phyloP scores from a whole-genome alignment of 2,888 invertebrate species.

The Parascotia fuliginaria region DNA sequence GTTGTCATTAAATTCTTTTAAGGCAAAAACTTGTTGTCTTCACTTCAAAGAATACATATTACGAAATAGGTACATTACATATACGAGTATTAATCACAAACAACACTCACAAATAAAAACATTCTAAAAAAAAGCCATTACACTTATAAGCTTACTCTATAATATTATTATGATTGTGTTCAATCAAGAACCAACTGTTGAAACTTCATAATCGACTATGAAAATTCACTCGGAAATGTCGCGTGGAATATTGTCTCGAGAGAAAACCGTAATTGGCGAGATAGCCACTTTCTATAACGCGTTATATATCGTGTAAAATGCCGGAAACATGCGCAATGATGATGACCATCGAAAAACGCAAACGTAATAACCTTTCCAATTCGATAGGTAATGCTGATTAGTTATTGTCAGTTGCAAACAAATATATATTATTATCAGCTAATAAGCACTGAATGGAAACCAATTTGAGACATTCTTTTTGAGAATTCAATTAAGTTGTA shows the following conservation, averaged over 20 bases:
- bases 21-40: no score
- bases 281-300: conserved; percentile 63
- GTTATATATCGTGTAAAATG: conserved; percentile 41
- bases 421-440: conserved; percentile 1
- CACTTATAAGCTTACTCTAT: no score
- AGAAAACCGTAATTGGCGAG: conserved; percentile 66
- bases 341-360: conserved; percentile 37
- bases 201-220: conserved; percentile 35
- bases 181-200: neutral
- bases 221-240: conserved; percentile 44
- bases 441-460: conserved; percentile 8
- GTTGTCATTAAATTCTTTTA: no score
- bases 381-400: conserved; percentile 38
- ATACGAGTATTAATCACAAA: no score
- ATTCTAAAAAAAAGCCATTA: no score
- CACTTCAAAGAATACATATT: no score
- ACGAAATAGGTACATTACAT: no score
- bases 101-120: no score
- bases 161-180: no score
- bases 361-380: conserved; percentile 32
- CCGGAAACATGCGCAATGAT: conserved; percentile 37
- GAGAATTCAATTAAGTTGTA: conserved; percentile 4
- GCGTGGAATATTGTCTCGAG: conserved; percentile 48
- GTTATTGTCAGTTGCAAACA: conserved; percentile 11
- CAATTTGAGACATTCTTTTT: conserved; percentile 25